Evolutionary conservation across 2,113 vertebrate species (phyloP), one percentile per base, ranked within the genome.

Genomic region (Chloropsis hardwickii): DNA sequence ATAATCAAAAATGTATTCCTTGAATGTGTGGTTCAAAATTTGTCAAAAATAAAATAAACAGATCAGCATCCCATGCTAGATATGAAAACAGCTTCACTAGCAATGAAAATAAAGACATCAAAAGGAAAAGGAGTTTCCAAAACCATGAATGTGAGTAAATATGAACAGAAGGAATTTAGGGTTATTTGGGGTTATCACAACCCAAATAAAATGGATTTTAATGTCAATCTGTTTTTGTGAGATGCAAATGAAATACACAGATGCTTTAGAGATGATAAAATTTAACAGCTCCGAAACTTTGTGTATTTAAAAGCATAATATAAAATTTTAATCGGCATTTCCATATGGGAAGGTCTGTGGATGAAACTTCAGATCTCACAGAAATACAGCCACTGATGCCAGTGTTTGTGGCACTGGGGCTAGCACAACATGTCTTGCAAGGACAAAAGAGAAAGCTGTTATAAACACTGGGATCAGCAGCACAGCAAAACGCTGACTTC

Each of bases 141-240:
- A 82, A 35, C 66, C 47, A 45, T 13, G 54, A 96, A 77, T 90
- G 10, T 83, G 33, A 40, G 56, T 82, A 86, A 90, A 94, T 88
- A 93, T 10, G 42, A 91, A 77, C 71, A 90, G 81, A 95, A 95
- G 71, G 87, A 85, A 71, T 88, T 92, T 88, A 81, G 44, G 45
- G 66, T 88, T 91, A 91, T 90, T 91, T 53, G 35, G 42, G 84
- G 66, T 94, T 94, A 92, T 77, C 33, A 47, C 29, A 93, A 91
- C 29, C 33, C 57, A 94, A 79, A 87, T 86, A 94, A 95, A 87
- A 82, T 35, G 9, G 91, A 91, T 96, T 92, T 94, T 87, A 91
- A 72, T 53, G 72, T 71, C 2, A 11, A 73, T 88, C 72, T 94
- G 47, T 6, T 92, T 92, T 90, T 86, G 58, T 81, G 42, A 70